Evolutionary conservation across 2,113 vertebrate genomes (phyloP), one percentile per base, ranked within the genome.

Genomic region (Malaclemys terrapin): DNA sequence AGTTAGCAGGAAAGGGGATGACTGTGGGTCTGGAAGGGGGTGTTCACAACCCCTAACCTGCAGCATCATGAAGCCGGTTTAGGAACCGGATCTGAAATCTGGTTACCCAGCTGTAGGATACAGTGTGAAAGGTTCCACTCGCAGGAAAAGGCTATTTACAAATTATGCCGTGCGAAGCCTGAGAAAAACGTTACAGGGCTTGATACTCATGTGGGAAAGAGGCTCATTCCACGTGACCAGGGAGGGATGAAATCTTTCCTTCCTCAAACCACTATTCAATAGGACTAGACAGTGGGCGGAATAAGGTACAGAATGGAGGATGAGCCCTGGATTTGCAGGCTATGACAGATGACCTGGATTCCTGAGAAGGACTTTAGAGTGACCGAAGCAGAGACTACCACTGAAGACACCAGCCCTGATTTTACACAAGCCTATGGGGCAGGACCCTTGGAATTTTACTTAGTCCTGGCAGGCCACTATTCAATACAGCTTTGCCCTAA

Each of bases 401-500:
- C 27, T 14, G 76, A 45, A 35, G 20, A 6, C 87, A 78, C 89
- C 69, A 85, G 57, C 13, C 53, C 53, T 19, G 53, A 10, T 22
- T n/a, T 80, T 22, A 53, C 31, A 22, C 49, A 24, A 19, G 50
- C 3, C 31, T 50, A 52, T 6, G 6, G 24, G 22, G 12, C 75
- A 16, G 75, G 42, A 27, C 8, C 22, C n/a, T 24, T 57, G 87
- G 93, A 90, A n/a, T 3, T 80, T 47, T 89, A 65, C 87, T 52
- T 29, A 20, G 45, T 27, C 38, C 53, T 89, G 82, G 35, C 50
- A 14, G 13, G 52, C 35, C 12, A 29, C 35, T 1, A 38, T 6
- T 0, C 0, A 3, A 2, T 0, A 25, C 10, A 3, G 3, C 56
- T 8, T 42, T 54, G 25, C 16, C 13, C 13, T 19, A 13, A 38